Percentiles rank a stretch among this genome's conserved stretches.
phyloP scores from a whole-genome alignment of 1,140 invertebrate genomes.

The Acyrthosiphon pisum region DNA sequence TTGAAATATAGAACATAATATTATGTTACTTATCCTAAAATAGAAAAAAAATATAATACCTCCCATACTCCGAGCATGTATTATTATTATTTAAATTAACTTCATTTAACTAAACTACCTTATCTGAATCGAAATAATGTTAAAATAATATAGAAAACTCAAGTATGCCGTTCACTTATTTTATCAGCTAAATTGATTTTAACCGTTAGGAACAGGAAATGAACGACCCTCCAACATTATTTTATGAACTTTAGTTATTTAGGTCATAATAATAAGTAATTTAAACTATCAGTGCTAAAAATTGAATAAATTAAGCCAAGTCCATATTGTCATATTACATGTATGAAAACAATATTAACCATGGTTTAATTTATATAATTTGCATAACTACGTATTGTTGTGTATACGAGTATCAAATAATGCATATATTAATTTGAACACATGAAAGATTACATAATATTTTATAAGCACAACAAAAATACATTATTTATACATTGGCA shows the following conservation, averaged over 20 bases:
- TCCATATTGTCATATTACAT: neutral
- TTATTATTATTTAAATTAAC: neutral
- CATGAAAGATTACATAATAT: neutral
- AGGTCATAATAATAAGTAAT: constrained; percentile 28
- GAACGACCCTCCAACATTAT: constrained; percentile 6
- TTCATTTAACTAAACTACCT: neutral
- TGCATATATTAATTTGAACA: neutral
- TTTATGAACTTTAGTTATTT: constrained; percentile 14
- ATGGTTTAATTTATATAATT: neutral
- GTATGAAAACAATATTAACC: neutral
- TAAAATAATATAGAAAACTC: neutral
- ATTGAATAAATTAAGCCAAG: neutral
- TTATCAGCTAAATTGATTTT: constrained; percentile 11
- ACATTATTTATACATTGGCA: neutral
- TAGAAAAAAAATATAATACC: neutral
- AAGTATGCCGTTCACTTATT: neutral
- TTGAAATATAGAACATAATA: neutral
- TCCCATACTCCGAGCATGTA: neutral
- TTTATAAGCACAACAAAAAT: neutral
- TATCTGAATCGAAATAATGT: neutral
- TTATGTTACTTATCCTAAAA: neutral
- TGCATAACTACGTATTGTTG: neutral
- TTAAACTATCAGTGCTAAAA: neutral
- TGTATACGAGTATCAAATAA: neutral
- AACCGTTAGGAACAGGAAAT: constrained; percentile 40